These are phyloP conservation scores for Seira sanloemensis DNA, from an alignment of 2,888 invertebrate species.

Conservation along the genomic window DNA sequence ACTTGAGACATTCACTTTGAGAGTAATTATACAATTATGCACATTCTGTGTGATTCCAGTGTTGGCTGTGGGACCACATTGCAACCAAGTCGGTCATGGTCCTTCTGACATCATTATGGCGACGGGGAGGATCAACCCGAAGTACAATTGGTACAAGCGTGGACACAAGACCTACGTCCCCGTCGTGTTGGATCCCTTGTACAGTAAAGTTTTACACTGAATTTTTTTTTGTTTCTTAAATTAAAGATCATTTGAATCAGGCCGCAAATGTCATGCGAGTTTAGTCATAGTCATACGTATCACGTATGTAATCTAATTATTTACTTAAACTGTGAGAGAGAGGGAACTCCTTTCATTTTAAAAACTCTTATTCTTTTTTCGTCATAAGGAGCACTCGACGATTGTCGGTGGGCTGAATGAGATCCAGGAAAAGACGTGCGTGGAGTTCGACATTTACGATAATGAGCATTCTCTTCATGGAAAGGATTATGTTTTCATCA, in stretches of 20 bases:
- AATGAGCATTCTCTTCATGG: constrained; percentile 45
- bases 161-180: constrained; percentile 66
- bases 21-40: too few species aligned
- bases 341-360: not conserved
- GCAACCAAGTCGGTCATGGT: constrained; percentile 63
- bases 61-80: constrained; percentile 56
- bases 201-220: constrained; percentile 64
- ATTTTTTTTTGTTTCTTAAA: too few species aligned
- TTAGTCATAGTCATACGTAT: not conserved
- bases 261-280: not conserved
- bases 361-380: constrained; percentile 1
- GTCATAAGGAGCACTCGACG: constrained; percentile 58
- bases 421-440: constrained; percentile 67
- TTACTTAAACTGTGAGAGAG: not conserved
- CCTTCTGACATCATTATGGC: constrained; percentile 66
- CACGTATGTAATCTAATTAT: not conserved
- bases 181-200: constrained; percentile 67
- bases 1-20: too few species aligned
- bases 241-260: too few species aligned
- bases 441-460: constrained; percentile 68
- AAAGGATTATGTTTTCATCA: constrained; percentile 65
- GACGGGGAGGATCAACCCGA: constrained; percentile 66
- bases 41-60: constrained; percentile 29
- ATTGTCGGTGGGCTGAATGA: constrained; percentile 68
- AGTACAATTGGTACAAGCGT: constrained; percentile 67